Percentiles rank a stretch among this genome's conserved stretches.
Evolutionary conservation across 2,797 vertebrate species (phyloP).

Genomic region (Stomatorhinus walkeri): DNA sequence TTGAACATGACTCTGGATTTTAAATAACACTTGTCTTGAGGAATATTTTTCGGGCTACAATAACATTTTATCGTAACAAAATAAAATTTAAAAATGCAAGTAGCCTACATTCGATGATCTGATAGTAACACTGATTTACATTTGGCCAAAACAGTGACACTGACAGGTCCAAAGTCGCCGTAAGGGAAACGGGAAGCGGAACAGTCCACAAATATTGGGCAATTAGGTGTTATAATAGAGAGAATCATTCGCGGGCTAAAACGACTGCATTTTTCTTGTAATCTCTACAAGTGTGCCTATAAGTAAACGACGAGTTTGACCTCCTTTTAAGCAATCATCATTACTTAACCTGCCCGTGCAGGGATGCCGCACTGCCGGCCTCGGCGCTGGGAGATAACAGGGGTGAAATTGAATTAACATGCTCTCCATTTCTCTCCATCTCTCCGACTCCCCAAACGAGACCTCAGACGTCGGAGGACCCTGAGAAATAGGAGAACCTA

Average conservation of each 20-base stretch:
- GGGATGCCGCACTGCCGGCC: not conserved
- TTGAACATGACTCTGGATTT: not conserved
- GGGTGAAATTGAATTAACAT: conserved; percentile 18
- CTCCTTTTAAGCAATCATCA: conserved; percentile 9
- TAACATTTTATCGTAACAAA: not conserved
- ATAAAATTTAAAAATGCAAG: not conserved
- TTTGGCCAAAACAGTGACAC: not conserved
- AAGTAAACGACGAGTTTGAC: conserved; percentile 15
- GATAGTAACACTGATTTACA: not conserved
- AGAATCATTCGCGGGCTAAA: conserved; percentile 9
- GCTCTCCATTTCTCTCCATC: conserved; percentile 17
- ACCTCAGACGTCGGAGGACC: conserved; percentile 11
- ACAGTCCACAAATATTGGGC: not conserved
- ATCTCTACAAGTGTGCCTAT: conserved; percentile 2
- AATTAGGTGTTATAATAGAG: conserved; percentile 10
- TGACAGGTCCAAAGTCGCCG: not conserved
- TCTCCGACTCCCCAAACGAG: conserved; percentile 1
- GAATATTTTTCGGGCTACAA: not conserved
- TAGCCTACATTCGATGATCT: not conserved
- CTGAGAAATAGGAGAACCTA: conserved; percentile 14
- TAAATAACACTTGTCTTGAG: not conserved
- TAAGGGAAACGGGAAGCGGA: not conserved
- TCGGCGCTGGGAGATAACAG: conserved; percentile 16
- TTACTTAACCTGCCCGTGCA: conserved; percentile 11
- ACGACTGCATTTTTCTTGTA: conserved; percentile 9